Percentiles rank a stretch among this genome's conserved stretches.
These are phyloP conservation scores for Lomographa bimaculata DNA, from an alignment of 2,888 invertebrate species.

Conservation along the genomic window DNA sequence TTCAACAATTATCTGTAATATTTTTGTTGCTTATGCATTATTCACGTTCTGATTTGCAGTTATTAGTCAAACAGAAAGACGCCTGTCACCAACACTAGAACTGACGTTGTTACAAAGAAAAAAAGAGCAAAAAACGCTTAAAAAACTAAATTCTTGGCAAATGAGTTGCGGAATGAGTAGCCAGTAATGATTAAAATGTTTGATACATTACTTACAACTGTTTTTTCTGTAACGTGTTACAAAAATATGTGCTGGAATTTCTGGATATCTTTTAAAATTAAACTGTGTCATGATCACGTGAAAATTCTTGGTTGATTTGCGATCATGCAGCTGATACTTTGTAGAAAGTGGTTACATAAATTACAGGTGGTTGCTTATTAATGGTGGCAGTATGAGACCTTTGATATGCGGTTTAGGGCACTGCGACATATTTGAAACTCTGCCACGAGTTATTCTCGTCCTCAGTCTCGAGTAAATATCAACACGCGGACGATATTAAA, in stretches of 20 bases:
- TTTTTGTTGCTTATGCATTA: too few species aligned
- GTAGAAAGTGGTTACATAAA: slow-evolving; percentile 12
- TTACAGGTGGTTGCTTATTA: slow-evolving; percentile 43
- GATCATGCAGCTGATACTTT: too few species aligned
- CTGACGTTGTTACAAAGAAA: slow-evolving; percentile 45
- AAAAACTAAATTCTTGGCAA: slow-evolving; percentile 60
- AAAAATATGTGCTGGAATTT: neutral
- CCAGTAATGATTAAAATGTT: slow-evolving; percentile 21
- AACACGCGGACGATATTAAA: slow-evolving; percentile 45
- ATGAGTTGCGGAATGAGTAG: slow-evolving; percentile 27
- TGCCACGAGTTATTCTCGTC: slow-evolving; percentile 77
- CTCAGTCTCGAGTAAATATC: slow-evolving; percentile 69
- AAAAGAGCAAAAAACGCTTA: slow-evolving; percentile 28
- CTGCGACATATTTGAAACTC: slow-evolving; percentile 81
- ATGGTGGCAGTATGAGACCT: slow-evolving; percentile 55
- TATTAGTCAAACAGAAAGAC: slow-evolving; percentile 48
- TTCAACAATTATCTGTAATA: too few species aligned
- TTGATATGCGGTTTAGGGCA: slow-evolving; percentile 65
- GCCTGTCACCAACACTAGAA: slow-evolving; percentile 48
- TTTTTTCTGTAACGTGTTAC: slow-evolving; percentile 9
- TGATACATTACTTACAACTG: slow-evolving; percentile 22
- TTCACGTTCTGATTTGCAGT: slow-evolving; percentile 29
- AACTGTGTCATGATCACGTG: too few species aligned
- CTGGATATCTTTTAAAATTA: too few species aligned
- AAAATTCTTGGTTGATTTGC: slow-evolving; percentile 3